phyloP scores from a whole-genome alignment of 2,797 vertebrate genomes.

The Karalla daura region DNA sequence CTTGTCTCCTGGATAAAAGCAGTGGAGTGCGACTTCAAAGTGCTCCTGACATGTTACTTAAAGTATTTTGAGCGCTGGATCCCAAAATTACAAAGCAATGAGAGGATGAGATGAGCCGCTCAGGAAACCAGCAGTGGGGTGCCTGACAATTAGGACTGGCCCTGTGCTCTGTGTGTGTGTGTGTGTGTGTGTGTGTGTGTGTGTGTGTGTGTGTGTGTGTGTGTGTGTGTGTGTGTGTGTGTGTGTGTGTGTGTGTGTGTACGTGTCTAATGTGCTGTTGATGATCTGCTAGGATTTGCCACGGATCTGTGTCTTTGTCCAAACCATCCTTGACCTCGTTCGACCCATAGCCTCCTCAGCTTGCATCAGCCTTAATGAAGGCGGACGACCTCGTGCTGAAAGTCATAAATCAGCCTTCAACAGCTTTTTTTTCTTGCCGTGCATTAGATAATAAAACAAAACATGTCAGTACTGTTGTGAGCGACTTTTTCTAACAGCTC shows the following conservation, averaged over 20 bases:
- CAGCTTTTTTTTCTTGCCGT: too few relatives aligned
- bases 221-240: background rate
- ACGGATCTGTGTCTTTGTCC: background rate
- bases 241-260: background rate
- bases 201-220: background rate
- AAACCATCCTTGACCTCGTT: background rate
- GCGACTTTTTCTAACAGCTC: background rate
- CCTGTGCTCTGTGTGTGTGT: background rate
- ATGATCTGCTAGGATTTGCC: constrained; percentile 12
- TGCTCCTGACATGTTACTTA: constrained; percentile 11
- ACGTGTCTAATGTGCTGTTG: constrained; percentile 14
- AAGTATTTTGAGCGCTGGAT: constrained; percentile 39
- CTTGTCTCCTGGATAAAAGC: constrained; percentile 17
- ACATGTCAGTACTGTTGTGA: background rate
- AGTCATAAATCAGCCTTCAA: background rate
- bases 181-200: background rate
- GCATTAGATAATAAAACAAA: too few relatives aligned
- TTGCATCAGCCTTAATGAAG: background rate
- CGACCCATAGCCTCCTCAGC: background rate
- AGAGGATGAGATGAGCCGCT: constrained; percentile 23
- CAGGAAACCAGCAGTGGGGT: constrained; percentile 16
- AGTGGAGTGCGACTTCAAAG: constrained; percentile 29
- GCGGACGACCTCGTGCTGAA: too few relatives aligned
- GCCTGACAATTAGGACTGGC: constrained; percentile 6
- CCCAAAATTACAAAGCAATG: constrained; percentile 28